Conservation (phyloP, 2,797 vertebrate species). For the Choloepus didactylus region DNA sequence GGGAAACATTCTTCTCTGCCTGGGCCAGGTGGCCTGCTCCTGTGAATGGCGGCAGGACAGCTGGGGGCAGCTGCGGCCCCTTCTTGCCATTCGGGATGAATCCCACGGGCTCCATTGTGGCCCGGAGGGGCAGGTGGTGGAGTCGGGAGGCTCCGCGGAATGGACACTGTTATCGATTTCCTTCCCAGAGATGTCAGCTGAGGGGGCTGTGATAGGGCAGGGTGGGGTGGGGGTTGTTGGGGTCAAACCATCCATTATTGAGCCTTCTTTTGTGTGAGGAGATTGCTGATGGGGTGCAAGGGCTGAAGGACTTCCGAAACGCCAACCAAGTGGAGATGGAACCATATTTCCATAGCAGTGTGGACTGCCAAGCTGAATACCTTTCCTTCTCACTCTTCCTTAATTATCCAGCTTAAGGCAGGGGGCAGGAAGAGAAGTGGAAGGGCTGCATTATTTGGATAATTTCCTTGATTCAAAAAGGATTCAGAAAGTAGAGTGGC, state of each 20-base stretch:
- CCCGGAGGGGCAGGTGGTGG: conserved; percentile 36
- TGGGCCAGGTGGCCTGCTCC: not conserved
- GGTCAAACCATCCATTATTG: conserved; percentile 43
- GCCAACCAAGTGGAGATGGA: not conserved
- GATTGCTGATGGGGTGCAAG: not conserved
- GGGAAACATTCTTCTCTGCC: too few species aligned
- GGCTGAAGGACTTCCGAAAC: conserved; percentile 1
- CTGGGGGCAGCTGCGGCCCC: conserved; percentile 56
- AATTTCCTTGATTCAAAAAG: not conserved
- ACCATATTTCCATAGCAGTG: not conserved
- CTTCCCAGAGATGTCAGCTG: not conserved
- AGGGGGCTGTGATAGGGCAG: not conserved
- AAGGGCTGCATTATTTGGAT: not conserved
- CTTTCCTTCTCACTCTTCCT: conserved; percentile 12
- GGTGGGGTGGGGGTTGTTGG: not conserved
- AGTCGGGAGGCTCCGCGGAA: not conserved
- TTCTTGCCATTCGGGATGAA: not conserved
- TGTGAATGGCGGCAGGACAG: not conserved
- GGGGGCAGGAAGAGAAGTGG: not conserved
- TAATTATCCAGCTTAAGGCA: not conserved
- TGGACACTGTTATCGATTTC: conserved; percentile 55
- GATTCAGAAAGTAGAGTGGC: conserved; percentile 38
- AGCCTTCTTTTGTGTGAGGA: conserved; percentile 47
- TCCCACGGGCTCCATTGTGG: conserved; percentile 46
- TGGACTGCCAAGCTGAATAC: not conserved